Conservation (phyloP, 2,797 vertebrate genomes). For the Dendrocincla tyrannina region DNA sequence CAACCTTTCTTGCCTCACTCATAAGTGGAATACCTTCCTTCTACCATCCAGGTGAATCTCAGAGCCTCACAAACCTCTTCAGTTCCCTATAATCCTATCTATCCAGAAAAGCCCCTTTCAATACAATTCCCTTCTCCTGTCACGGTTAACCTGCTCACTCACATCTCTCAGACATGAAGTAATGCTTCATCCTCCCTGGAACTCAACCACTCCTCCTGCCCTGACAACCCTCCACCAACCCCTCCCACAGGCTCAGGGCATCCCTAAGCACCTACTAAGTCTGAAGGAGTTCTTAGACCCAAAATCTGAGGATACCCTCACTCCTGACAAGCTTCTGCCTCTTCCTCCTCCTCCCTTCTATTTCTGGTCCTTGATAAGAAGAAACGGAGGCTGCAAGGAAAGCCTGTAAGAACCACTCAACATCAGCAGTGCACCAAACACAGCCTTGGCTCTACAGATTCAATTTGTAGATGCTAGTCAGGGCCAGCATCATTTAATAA, state of each 20-base stretch:
- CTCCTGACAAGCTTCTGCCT: neutral
- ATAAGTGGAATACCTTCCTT: neutral
- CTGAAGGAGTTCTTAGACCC: neutral
- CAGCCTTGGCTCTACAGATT: neutral
- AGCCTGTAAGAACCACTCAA: neutral
- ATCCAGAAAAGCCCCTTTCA: neutral
- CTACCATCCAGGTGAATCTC: neutral
- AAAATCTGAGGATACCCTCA: neutral
- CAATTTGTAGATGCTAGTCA: neutral
- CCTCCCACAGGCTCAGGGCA: neutral
- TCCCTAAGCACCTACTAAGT: neutral
- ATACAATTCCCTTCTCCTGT: neutral
- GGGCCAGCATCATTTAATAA: neutral
- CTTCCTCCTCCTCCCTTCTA: neutral
- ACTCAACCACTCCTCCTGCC: neutral
- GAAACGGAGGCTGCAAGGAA: neutral
- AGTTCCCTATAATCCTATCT: neutral
- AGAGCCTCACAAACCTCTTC: neutral
- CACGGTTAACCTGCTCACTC: neutral
- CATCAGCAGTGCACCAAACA: neutral
- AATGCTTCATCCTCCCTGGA: neutral
- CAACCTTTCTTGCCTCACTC: neutral
- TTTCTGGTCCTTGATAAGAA: neutral
- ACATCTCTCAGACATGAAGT: rapidly evolving
- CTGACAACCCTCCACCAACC: neutral